Base-by-base conservation (phyloP, 2,113 vertebrate species). In the Malurus melanocephalus region DNA sequence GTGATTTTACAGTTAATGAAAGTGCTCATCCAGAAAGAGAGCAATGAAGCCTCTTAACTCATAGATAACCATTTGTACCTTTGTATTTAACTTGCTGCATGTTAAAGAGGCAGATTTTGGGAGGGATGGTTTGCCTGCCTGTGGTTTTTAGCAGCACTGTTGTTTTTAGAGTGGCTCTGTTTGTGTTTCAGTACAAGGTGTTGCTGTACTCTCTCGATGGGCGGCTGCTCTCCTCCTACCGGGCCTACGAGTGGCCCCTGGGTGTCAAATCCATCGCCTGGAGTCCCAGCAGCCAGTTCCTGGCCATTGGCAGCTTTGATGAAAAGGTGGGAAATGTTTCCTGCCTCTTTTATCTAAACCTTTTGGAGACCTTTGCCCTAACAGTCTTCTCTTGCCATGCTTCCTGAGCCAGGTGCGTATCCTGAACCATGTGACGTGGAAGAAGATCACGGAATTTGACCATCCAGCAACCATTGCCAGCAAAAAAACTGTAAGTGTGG, bases 251-350 rank as follows among this genome's bases (percentile, higher is more conserved):
- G 52, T 99, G 99, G 99, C 99, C 98, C 0, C 96, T 99, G 35
- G 99, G 99, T 6, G 77, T 99, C 57, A 99, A 99, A 93, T 97
- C 98, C 0, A 88, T 99, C 1, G 83, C 98, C 49, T 99, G 99
- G 99, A 99, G 99, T 85, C 99, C 99, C 93, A 99, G 98, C 97
- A 99, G 99, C 48, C 99, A 99, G 80, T 99, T 99, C 95, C 96
- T 99, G 94, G 98, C 98, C 1, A 92, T 99, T 9, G 99, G 99
- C 67, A 99, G 99, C 97, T 99, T 98, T 12, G 99, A 99, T 57
- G 99, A 98, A 83, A 99, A 99, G 97, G 99, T 99, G 74, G 76
- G 69, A 68, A 16, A 3, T 72, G 16, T 42, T 82, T 78, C 53
- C 62, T 64, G 21, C 42, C 20, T 66, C 23, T 52, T 42, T 42